Evolutionary conservation across 30 jellyfish, hydroid and myxozoan genomes (phyloP).

Genomic region (Turritopsis dohrnii): DNA sequence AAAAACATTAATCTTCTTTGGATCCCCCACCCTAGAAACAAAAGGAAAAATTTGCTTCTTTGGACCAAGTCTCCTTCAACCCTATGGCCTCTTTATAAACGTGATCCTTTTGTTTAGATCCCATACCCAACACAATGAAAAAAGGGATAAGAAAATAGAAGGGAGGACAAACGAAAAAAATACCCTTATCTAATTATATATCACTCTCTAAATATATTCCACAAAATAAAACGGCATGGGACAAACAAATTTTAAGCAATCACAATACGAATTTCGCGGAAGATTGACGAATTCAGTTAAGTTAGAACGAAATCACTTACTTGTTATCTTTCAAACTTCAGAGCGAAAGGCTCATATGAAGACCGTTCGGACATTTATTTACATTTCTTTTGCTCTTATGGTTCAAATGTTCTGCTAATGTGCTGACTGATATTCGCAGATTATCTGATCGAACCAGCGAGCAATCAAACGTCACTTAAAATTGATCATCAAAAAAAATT

Average conservation of each 20-base stretch:
- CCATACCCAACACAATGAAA: not conserved
- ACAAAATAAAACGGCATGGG: not conserved
- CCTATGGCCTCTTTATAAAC: not conserved
- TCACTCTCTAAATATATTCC: not conserved
- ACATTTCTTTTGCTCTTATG: not conserved
- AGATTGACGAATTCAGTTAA: not conserved
- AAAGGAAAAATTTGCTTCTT: not conserved
- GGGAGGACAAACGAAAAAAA: not conserved
- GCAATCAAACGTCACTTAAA: no score
- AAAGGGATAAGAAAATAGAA: not conserved
- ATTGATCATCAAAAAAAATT: no score
- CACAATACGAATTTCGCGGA: not conserved
- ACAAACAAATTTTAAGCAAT: not conserved
- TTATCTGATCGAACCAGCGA: no score
- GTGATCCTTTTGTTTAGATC: not conserved
- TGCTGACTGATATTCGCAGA: no score
- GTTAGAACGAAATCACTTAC: not conserved
- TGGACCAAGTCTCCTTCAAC: not conserved
- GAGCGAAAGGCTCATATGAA: not conserved
- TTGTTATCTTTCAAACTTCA: not conserved
- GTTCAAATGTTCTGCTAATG: not conserved
- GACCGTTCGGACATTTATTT: not conserved
- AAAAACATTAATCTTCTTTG: not conserved
- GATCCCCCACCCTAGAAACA: no score
- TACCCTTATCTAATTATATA: not conserved